Conservation (phyloP, 2,113 vertebrate species). For the Callipepla californica region DNA sequence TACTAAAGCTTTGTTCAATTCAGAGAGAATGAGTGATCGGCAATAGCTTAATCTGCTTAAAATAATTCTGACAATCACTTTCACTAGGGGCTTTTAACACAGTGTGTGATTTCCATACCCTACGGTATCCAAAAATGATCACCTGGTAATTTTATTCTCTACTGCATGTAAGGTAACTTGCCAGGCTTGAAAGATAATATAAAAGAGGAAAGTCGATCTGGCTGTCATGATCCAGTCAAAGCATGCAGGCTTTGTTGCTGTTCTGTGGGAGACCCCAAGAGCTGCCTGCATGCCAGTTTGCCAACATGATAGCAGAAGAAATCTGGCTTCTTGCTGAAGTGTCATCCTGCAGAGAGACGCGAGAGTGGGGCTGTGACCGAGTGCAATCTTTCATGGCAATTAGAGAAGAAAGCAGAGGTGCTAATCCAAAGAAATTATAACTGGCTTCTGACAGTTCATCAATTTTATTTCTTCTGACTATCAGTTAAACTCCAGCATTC, state of each 20-base stretch:
- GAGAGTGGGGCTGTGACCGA: neutral
- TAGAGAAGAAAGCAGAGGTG: slow-evolving; percentile 10
- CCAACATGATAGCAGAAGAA: neutral
- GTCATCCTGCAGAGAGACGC: neutral
- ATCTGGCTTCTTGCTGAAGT: neutral
- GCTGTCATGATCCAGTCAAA: neutral
- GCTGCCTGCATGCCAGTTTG: neutral
- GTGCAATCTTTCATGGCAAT: neutral
- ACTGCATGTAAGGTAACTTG: slow-evolving; percentile 6
- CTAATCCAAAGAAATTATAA: slow-evolving; percentile 11
- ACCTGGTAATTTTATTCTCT: slow-evolving; percentile 2
- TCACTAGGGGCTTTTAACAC: slow-evolving; percentile 8
- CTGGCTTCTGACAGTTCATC: slow-evolving; percentile 4
- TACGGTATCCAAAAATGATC: neutral
- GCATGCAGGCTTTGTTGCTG: neutral
- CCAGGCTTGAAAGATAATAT: neutral
- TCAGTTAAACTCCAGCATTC: neutral
- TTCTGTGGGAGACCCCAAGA: neutral
- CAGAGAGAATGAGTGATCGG: rapidly evolving
- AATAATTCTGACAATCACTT: slow-evolving; percentile 22
- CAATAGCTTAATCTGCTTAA: slow-evolving; percentile 12
- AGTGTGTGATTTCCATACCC: neutral
- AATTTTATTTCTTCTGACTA: slow-evolving; percentile 16
- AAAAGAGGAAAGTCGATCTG: neutral
- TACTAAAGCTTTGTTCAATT: slow-evolving; percentile 13